These are phyloP conservation scores for Ciconia maguari DNA, from an alignment of 2,113 vertebrate species.

Conservation along the genomic window DNA sequence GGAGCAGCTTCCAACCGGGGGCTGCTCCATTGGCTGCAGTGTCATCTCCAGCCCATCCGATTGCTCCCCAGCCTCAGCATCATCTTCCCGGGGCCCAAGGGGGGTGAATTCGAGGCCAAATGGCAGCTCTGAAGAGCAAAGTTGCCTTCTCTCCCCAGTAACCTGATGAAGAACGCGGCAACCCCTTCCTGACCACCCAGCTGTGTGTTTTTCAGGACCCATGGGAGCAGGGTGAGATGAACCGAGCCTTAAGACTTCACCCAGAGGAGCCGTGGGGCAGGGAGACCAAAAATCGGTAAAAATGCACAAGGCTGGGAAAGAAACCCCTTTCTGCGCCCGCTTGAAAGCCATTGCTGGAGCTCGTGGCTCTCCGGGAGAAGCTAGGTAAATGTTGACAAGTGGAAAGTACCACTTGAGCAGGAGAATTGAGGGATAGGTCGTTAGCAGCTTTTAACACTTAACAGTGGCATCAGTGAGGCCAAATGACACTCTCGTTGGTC, in stretches of 20 bases:
- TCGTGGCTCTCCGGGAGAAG: background rate
- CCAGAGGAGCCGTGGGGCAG: background rate
- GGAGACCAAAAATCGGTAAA: background rate
- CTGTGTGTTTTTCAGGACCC: background rate
- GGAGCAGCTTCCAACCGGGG: background rate
- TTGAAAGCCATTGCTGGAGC: background rate
- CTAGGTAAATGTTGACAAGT: background rate
- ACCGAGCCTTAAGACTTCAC: fast-evolving
- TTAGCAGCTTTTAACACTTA: background rate
- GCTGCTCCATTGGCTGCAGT: background rate
- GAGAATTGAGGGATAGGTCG: background rate
- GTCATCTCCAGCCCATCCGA: background rate
- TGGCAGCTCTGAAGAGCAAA: background rate
- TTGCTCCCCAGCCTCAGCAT: background rate
- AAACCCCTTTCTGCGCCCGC: background rate
- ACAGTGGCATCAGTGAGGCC: background rate
- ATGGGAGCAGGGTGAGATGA: background rate
- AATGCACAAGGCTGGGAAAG: fast-evolving
- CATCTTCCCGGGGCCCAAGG: background rate
- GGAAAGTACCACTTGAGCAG: background rate
- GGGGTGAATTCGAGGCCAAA: background rate
- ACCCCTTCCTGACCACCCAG: background rate
- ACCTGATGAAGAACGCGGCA: background rate
- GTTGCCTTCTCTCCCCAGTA: background rate
- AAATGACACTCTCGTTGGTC: background rate